These are phyloP conservation scores for Eulithis prunata DNA, from an alignment of 2,888 invertebrate species.

Conservation along the genomic window DNA sequence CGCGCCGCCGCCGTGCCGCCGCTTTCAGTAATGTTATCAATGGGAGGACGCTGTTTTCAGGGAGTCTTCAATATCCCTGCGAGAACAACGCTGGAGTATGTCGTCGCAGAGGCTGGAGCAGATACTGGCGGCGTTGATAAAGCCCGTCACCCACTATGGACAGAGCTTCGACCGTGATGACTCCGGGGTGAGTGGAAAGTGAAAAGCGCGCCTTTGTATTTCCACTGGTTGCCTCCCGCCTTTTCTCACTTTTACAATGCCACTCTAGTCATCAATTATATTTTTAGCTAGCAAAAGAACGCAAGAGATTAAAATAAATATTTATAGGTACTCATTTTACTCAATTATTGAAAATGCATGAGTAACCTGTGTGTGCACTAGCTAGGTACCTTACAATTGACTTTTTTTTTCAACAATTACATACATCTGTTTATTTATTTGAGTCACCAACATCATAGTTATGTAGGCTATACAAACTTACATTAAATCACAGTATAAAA, in stretches of 20 bases:
- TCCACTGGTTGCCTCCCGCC: conserved; percentile 25
- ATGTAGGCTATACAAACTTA: too few species aligned
- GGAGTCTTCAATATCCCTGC: conserved; percentile 59
- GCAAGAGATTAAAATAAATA: too few species aligned
- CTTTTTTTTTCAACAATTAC: too few species aligned
- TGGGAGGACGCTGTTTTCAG: conserved; percentile 69
- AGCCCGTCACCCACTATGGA: conserved; percentile 71
- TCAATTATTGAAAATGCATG: too few species aligned
- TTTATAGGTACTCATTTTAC: too few species aligned
- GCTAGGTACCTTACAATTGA: too few species aligned
- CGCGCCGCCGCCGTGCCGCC: conserved; percentile 29
- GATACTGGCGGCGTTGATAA: conserved; percentile 77
- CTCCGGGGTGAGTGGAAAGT: conserved; percentile 65
- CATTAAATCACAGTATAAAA: too few species aligned
- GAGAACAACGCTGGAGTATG: conserved; percentile 70
- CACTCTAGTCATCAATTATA: too few species aligned
- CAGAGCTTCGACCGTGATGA: conserved; percentile 76
- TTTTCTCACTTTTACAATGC: conserved; percentile 7
- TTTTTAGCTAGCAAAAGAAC: too few species aligned
- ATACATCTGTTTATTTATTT: too few species aligned
- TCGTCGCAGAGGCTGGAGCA: conserved; percentile 74
- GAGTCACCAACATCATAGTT: too few species aligned
- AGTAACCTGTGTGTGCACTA: too few species aligned
- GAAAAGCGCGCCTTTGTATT: conserved; percentile 22
- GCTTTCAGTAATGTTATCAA: conserved; percentile 72